Evolutionary conservation across 64 coral and sea anemone genomes (phyloP).

Genomic region (Cladopsammia gracilis): DNA sequence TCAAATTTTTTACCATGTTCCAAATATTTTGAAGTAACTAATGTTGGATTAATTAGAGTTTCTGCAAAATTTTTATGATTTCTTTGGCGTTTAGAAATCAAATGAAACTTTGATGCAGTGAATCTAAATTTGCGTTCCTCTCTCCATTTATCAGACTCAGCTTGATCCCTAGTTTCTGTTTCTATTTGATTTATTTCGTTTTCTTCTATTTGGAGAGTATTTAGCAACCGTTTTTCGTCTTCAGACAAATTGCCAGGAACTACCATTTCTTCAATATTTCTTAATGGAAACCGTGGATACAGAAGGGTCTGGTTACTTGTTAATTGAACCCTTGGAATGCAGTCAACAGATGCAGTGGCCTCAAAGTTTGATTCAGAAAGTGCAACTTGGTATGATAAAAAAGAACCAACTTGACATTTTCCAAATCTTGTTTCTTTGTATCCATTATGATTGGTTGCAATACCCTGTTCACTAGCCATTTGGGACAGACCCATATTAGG

Average conservation of each 20-base stretch:
- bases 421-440: slow-evolving; percentile 35
- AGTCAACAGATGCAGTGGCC: neutral
- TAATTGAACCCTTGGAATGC: neutral
- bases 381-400: neutral
- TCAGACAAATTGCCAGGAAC: slow-evolving; percentile 34
- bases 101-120: slow-evolving; percentile 73
- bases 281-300: too few relatives aligned
- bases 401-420: slow-evolving; percentile 9
- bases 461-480: neutral
- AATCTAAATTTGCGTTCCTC: slow-evolving; percentile 63
- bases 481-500: too few relatives aligned
- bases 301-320: too few relatives aligned
- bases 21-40: slow-evolving; percentile 50
- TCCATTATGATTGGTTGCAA: neutral
- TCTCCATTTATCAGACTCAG: slow-evolving; percentile 53
- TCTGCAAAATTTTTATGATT: slow-evolving; percentile 60
- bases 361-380: slow-evolving; percentile 56
- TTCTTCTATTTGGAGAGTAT: neutral
- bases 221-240: neutral
- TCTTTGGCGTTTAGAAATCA: slow-evolving; percentile 38
- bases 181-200: slow-evolving; percentile 71
- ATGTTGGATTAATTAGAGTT: slow-evolving; percentile 32
- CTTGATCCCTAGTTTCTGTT: slow-evolving; percentile 54
- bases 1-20: too few relatives aligned
- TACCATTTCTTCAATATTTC: too few relatives aligned